Evolutionary conservation across 2,113 vertebrate species (phyloP).

Genomic region (Corythornis vintsioides): DNA sequence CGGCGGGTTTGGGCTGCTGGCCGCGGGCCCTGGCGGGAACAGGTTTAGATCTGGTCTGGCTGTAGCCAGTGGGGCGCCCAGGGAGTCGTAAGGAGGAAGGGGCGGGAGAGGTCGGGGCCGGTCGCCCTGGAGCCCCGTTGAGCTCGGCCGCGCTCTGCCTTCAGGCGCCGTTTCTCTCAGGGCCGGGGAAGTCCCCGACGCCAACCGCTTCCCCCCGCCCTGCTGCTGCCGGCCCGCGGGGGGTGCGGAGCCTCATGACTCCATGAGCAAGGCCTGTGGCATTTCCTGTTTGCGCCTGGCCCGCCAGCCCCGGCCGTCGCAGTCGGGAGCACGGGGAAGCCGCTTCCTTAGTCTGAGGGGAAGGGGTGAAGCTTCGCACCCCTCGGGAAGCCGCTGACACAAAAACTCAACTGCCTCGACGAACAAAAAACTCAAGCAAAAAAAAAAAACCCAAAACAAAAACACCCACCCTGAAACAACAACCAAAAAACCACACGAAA

Average conservation of each 20-base stretch:
- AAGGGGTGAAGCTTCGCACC: background rate
- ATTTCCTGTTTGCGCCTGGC: conserved; percentile 2
- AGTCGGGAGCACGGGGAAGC: background rate
- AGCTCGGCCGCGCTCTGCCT: background rate
- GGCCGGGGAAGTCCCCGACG: background rate
- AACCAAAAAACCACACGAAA: background rate
- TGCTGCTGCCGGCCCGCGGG: background rate
- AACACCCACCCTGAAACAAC: too few relatives aligned
- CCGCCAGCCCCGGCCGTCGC: background rate
- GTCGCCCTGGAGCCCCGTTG: too few relatives aligned
- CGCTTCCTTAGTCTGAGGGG: background rate
- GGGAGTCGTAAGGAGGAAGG: background rate
- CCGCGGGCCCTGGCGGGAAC: background rate
- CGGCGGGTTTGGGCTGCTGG: background rate
- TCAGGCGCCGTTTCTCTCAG: background rate
- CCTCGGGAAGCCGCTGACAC: background rate
- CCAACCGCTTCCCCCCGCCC: background rate
- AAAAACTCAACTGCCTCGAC: background rate
- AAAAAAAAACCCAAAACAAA: too few relatives aligned
- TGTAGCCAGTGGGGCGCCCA: background rate
- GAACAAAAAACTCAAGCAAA: background rate
- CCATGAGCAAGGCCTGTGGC: conserved; percentile 11
- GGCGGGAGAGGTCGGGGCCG: too few relatives aligned
- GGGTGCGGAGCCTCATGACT: background rate
- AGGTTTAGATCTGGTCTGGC: background rate